phyloP scores from a whole-genome alignment of 2,888 invertebrate species.

The Corbicula japonica region DNA sequence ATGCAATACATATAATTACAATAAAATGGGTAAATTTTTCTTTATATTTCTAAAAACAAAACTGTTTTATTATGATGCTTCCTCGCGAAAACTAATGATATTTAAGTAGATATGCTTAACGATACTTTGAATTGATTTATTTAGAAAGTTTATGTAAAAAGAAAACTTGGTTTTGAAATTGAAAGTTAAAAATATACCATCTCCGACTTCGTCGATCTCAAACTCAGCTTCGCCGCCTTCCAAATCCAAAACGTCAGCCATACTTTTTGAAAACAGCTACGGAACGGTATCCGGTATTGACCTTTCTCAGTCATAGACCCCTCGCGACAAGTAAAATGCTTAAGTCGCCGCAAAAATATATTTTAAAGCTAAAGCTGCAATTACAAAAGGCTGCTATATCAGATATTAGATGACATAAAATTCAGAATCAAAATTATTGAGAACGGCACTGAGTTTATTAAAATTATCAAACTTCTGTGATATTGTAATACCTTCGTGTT shows the following conservation, averaged over 20 bases:
- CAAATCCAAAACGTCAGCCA: conserved; percentile 97
- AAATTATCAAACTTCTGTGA: too few relatives aligned
- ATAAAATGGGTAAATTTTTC: neutral
- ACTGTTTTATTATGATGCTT: neutral
- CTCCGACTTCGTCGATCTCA: conserved; percentile 97
- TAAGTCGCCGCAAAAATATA: too few relatives aligned
- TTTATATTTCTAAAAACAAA: neutral
- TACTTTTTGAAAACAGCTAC: conserved; percentile 88
- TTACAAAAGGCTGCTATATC: too few relatives aligned
- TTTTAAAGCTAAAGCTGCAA: too few relatives aligned
- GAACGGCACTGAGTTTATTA: too few relatives aligned
- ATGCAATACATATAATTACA: neutral
- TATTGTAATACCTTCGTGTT: too few relatives aligned
- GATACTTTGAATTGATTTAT: neutral
- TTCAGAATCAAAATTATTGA: too few relatives aligned
- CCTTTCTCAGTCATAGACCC: too few relatives aligned
- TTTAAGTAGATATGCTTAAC: neutral
- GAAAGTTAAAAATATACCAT: conserved; percentile 90
- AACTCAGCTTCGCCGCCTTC: conserved; percentile 91
- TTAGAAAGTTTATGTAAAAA: neutral
- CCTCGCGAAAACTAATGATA: conserved; percentile 21
- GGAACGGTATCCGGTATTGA: too few relatives aligned
- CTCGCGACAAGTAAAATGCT: too few relatives aligned
- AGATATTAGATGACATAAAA: too few relatives aligned
- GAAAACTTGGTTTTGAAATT: neutral